Base-by-base conservation (phyloP, 2,888 invertebrate species). In the Tetranychus piercei region DNA sequence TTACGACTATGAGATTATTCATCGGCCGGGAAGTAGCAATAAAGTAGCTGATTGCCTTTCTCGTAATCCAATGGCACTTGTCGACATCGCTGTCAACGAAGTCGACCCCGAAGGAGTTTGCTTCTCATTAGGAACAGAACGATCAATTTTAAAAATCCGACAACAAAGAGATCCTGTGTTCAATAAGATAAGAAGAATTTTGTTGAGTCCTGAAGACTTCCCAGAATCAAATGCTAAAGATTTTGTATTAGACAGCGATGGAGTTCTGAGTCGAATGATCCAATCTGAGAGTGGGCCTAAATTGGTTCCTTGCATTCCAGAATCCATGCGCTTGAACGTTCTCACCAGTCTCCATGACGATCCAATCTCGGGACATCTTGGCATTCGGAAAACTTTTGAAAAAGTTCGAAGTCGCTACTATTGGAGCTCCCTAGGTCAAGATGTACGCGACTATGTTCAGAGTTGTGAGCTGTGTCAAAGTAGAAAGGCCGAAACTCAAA, bases 31-130 rank as follows among this genome's bases (percentile, higher is more conserved):
- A 9, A 4, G 15, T 1, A 22, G 23, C 7, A 72, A 72, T 20
- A 23, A 7, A 34, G 74, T 65, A 1, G 72, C 72, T 1, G 75
- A 75, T 20, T 44, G 64, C 67, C 55, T 75, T 8, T 73, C 73
- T 8, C 23, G 75, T 3, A 44, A 67, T 18, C 72, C 74, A 4
- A 20, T 65, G 1, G 44, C 9, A 8, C 11, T 2, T 64, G 64
- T 64, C 64, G 15, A 8, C 64, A 8, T 15, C 9, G 64, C 64
- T 8, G 64, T 64, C 8, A 64, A 64, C 64, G 9, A 64, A 9
- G 64, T 64, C 64, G n/a, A n/a, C n/a, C n/a, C n/a, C n/a, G n/a
- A n/a, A n/a, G n/a, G n/a, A n/a, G n/a, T n/a, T n/a, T n/a, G n/a
- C n/a, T n/a, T n/a, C n/a, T n/a, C n/a, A n/a, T n/a, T n/a, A n/a